Evolutionary conservation across 2,113 vertebrate genomes (phyloP).

Genomic region (Theristicus caerulescens): DNA sequence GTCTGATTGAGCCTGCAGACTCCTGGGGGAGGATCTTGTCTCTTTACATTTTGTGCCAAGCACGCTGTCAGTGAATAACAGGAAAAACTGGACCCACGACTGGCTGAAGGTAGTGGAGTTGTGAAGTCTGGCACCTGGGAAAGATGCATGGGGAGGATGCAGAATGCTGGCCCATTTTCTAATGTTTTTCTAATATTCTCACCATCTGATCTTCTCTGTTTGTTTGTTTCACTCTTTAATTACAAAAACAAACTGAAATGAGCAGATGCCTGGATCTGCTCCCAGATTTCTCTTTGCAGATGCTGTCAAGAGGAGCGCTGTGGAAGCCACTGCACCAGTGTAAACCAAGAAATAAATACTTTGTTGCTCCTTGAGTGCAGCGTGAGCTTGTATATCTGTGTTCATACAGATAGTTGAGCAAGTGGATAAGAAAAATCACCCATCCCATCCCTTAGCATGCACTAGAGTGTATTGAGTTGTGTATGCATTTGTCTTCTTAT

Average conservation of each 20-base stretch:
- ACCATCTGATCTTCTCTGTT: not conserved
- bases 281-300: slow-evolving; percentile 29
- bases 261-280: slow-evolving; percentile 27
- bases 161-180: not conserved
- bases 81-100: not conserved
- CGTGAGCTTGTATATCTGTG: not conserved
- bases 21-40: not conserved
- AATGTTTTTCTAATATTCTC: not conserved
- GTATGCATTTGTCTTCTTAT: not conserved
- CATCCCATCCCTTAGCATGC: not conserved
- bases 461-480: not conserved
- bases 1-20: not conserved
- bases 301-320: not conserved
- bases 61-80: not conserved
- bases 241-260: slow-evolving; percentile 18
- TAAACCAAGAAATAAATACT: not conserved
- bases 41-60: not conserved
- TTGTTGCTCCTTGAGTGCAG: not conserved
- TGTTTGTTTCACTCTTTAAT: slow-evolving; percentile 27
- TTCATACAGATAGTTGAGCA: not conserved
- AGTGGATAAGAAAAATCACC: not conserved
- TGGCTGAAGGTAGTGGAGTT: not conserved
- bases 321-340: not conserved
- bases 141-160: not conserved
- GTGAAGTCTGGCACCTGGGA: not conserved